Percentiles rank a stretch among this genome's conserved stretches.
phyloP scores from a whole-genome alignment of 2,888 invertebrate genomes.

The Pinctada fucata region DNA sequence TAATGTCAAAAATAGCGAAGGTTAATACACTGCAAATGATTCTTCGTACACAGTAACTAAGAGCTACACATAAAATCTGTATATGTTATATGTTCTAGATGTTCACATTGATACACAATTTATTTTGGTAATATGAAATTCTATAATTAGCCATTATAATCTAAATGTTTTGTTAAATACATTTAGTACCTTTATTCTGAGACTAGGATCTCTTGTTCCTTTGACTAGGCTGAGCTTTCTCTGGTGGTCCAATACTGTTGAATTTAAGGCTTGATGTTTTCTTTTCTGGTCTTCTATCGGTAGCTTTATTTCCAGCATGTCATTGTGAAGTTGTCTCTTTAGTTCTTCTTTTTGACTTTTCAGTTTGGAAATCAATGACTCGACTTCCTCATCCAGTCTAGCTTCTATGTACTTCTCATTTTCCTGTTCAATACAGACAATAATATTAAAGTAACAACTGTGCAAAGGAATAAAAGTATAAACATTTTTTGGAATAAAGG shows the following conservation, averaged over 20 bases:
- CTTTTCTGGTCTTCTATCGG: slow-evolving; percentile 49
- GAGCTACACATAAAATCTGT: too few species aligned
- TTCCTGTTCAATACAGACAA: slow-evolving; percentile 30
- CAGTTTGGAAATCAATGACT: slow-evolving; percentile 40
- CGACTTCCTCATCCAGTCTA: slow-evolving; percentile 38
- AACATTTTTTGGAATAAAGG: too few species aligned
- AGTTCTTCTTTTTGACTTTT: slow-evolving; percentile 47
- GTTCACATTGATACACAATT: too few species aligned
- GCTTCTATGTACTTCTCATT: slow-evolving; percentile 43
- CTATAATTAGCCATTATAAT: too few species aligned
- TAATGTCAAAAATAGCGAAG: too few species aligned
- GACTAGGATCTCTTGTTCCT: slow-evolving; percentile 43
- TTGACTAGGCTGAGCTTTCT: slow-evolving; percentile 50
- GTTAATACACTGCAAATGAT: too few species aligned
- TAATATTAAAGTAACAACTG: too few species aligned
- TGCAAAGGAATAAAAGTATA: too few species aligned
- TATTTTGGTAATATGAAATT: too few species aligned
- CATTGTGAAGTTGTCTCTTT: slow-evolving; percentile 35
- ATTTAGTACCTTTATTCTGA: slow-evolving; percentile 46
- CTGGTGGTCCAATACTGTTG: slow-evolving; percentile 46
- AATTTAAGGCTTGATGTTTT: slow-evolving; percentile 42
- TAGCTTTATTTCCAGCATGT: slow-evolving; percentile 37
- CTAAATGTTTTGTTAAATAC: too few species aligned
- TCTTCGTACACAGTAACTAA: too few species aligned
- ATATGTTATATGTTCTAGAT: too few species aligned